These are phyloP conservation scores for Saccostrea glomerata DNA, from an alignment of 1,140 invertebrate genomes.

Conservation along the genomic window DNA sequence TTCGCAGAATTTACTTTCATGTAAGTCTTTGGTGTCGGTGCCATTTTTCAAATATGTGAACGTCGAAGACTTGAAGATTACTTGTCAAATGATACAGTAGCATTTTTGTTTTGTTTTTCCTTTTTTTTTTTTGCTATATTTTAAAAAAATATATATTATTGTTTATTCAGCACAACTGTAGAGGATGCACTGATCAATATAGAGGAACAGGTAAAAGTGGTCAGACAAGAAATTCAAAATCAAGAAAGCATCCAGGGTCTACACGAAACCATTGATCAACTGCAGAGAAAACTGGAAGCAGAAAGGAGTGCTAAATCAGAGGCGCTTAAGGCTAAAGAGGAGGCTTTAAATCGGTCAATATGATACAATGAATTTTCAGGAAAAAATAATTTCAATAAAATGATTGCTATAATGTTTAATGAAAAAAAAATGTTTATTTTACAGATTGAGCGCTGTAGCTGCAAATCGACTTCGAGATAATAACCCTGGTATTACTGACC, in stretches of 20 bases:
- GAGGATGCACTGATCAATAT: not conserved
- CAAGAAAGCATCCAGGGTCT: not conserved
- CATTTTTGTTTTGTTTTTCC: too few species aligned
- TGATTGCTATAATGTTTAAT: not conserved
- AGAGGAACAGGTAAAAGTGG: not conserved
- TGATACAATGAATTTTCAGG: not conserved
- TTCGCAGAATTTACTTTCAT: too few species aligned
- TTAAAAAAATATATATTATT: not conserved
- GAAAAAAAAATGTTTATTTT: not conserved
- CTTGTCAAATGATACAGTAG: too few species aligned
- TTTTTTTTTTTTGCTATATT: not conserved
- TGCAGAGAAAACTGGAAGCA: not conserved
- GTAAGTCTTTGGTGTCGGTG: too few species aligned
- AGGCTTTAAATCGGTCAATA: not conserved
- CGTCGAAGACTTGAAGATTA: too few species aligned
- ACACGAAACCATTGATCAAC: not conserved
- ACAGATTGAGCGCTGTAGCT: not conserved
- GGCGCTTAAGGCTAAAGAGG: not conserved
- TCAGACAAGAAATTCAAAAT: not conserved
- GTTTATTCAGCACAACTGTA: not conserved
- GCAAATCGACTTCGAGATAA: constrained; percentile 22
- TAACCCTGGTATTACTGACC: not conserved
- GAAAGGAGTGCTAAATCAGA: not conserved
- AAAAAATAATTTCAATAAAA: not conserved
- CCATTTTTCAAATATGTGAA: too few species aligned